Evolutionary conservation across 2,888 invertebrate genomes (phyloP), one percentile per base, ranked within the genome.

Genomic region (Amaurobius ferox): DNA sequence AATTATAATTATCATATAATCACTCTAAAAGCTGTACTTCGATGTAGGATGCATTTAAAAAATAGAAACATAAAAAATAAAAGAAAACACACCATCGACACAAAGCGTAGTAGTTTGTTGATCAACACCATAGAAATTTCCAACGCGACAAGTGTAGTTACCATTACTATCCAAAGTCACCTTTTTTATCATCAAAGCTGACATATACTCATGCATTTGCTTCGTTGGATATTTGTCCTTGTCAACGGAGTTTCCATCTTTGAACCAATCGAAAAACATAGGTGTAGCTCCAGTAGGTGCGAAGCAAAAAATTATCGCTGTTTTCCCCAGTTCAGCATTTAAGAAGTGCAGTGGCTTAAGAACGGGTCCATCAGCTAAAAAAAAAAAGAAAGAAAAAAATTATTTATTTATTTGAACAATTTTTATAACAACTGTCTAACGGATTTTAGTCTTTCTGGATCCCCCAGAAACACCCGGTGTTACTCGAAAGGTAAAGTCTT

Each of bases 331-430:
- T 7, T 40, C 19, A 1, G 81, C 26, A 0, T 87, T 35, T 0
- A 68, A n/a, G n/a, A 87, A 87, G 35, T 78, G 81, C 19, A 87
- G 55, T 0, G 81, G 81, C 0, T 61, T 66, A 26, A 80, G 48
- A 28, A 16, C 44, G 16, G 44, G 44, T 13, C 6, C 44, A 13
- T 16, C 9, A 16, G 11, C 44, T 44, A 16, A 16, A 44, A 44
- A 44, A 11, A 16, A 44, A 44, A n/a, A n/a, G n/a, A n/a, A n/a
- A n/a, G n/a, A n/a, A n/a, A n/a, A n/a, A n/a, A n/a, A n/a, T n/a
- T n/a, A n/a, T n/a, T n/a, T n/a, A n/a, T n/a, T n/a, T n/a, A n/a
- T n/a, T n/a, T n/a, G n/a, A n/a, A n/a, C n/a, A n/a, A n/a, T n/a
- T n/a, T n/a, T n/a, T n/a, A n/a, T n/a, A n/a, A n/a, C n/a, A n/a